Conservation (phyloP, 2,797 vertebrate genomes). For the Sitta carolinensis region DNA sequence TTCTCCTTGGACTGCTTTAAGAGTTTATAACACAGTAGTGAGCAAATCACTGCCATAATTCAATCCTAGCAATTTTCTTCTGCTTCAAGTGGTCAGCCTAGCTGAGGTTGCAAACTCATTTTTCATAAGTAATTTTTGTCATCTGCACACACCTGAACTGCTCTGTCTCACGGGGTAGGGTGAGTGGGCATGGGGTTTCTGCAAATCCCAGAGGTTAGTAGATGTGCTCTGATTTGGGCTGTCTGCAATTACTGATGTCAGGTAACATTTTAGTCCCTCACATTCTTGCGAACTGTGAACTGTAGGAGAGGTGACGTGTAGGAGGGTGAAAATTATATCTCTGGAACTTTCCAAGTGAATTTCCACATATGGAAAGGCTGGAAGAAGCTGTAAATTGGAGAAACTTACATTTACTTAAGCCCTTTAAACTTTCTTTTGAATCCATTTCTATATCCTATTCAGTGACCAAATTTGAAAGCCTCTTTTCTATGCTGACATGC, state of each 20-base stretch:
- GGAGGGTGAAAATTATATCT: conserved; percentile 44
- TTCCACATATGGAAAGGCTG: conserved; percentile 45
- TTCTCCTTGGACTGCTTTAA: neutral
- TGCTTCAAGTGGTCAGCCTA: neutral
- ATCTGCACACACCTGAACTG: neutral
- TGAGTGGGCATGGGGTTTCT: neutral
- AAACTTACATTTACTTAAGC: neutral
- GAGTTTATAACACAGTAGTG: neutral
- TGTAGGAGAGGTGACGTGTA: neutral
- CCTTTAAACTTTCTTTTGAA: conserved; percentile 11
- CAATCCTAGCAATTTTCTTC: neutral
- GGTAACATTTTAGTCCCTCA: neutral
- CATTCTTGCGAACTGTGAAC: neutral
- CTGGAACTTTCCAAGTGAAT: conserved; percentile 56
- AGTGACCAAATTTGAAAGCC: conserved; percentile 53
- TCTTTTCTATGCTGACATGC: conserved; percentile 17
- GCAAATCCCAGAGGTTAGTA: neutral
- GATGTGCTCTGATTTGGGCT: neutral
- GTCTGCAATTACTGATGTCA: neutral
- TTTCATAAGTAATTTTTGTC: neutral
- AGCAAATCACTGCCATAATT: neutral
- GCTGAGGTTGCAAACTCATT: neutral
- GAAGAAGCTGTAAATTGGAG: conserved; percentile 32
- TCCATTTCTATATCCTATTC: neutral
- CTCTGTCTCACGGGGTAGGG: neutral